Evolutionary conservation across 37 sponge, comb jelly and placozoan species (phyloP), one percentile per base, ranked within the genome.

Genomic region (Theonella swinhoei): DNA sequence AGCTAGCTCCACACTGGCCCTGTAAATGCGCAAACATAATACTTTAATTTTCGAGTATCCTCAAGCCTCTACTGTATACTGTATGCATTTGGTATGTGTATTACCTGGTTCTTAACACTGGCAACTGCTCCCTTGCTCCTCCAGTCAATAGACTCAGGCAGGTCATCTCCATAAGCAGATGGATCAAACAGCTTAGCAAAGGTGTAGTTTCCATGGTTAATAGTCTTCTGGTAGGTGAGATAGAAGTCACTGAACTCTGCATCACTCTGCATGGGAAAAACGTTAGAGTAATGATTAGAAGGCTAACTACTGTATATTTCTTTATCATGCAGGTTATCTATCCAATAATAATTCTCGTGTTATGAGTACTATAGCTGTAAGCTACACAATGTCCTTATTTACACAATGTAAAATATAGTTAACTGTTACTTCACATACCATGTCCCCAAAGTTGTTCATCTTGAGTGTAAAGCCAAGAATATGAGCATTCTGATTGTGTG

Each of bases 61-160:
- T n/a, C n/a, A n/a, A n/a, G n/a, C n/a, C n/a, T n/a, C n/a, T n/a
- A n/a, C n/a, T n/a, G n/a, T n/a, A n/a, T n/a, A n/a, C n/a, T n/a
- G n/a, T n/a, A n/a, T n/a, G n/a, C n/a, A n/a, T n/a, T n/a, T n/a
- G n/a, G 54, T 47, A 14, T 47, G 54, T 47, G 54, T 47, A 47
- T 14, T 2, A 90, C 94, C 77, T 95, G 92, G 80, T 91, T 86
- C 87, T 95, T 95, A 26, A 95, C 70, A 22, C 41, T 68, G 11
- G 89, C 83, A n/a, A 91, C 95, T 36, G 62, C 87, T 65, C 90
- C 90, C 68, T 89, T 85, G 23, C 64, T 62, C 64, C 95, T 81
- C 95, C 95, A 95, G 87, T 95, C 95, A 33, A 91, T 83, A 1
- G 75, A 42, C 70, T 37, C 82, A 0, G 84, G 79, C 1, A 83